These are phyloP conservation scores for Gorsachius magnificus DNA, from an alignment of 2,797 vertebrate species.

Conservation along the genomic window DNA sequence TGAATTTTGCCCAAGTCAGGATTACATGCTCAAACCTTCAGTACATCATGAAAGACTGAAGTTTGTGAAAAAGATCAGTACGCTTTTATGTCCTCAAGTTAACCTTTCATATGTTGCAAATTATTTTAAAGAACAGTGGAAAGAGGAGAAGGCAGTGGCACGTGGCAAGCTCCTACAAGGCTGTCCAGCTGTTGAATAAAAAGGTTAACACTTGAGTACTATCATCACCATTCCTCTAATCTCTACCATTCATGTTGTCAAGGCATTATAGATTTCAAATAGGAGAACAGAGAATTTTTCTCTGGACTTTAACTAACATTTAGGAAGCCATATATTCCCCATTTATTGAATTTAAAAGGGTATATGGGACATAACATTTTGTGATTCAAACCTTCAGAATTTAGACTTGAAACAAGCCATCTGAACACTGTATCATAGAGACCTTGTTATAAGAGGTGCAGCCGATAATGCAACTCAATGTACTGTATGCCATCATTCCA, in stretches of 20 bases:
- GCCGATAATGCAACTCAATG: background rate
- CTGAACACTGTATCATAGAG: background rate
- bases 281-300: background rate
- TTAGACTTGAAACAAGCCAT: constrained; percentile 4
- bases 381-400: background rate
- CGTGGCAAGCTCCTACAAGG: background rate
- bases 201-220: background rate
- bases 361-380: background rate
- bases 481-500: background rate
- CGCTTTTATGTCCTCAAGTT: background rate
- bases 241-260: background rate
- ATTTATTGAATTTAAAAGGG: background rate
- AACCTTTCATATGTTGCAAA: background rate
- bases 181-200: background rate
- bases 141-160: background rate
- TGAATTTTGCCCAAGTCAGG: background rate
- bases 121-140: background rate
- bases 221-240: constrained; percentile 3
- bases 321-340: background rate
- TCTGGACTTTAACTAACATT: background rate
- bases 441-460: background rate
- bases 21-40: background rate
- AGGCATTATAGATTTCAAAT: background rate
- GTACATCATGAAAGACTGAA: background rate
- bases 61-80: background rate